Conservation (phyloP, 2,888 invertebrate genomes). For the Drosophila niveifrons region DNA sequence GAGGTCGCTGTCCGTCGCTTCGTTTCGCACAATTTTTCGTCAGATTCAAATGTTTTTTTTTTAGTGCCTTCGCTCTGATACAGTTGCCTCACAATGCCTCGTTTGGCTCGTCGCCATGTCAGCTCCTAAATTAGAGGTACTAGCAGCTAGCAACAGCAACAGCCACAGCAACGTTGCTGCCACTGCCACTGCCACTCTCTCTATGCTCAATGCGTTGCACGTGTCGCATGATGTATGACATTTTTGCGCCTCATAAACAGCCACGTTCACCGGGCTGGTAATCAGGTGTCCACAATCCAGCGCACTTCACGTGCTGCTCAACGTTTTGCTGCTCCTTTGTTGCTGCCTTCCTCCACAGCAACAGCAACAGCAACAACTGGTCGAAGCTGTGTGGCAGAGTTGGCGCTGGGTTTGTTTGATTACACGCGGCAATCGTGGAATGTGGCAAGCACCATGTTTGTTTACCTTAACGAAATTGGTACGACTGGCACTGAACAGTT, state of each 20-base stretch:
- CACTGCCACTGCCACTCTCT: background rate
- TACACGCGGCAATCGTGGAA: background rate
- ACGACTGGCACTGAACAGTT: conserved; percentile 32
- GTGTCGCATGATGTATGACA: conserved; percentile 77
- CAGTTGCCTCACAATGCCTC: conserved; percentile 37
- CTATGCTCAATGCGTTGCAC: conserved; percentile 20
- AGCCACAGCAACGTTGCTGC: background rate
- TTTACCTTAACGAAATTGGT: conserved; percentile 73
- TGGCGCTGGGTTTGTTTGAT: conserved; percentile 30
- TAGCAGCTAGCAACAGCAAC: background rate
- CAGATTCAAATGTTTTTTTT: conserved; percentile 60
- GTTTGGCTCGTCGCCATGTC: conserved; percentile 23
- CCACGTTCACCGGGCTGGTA: conserved; percentile 56
- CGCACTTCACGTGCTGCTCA: conserved; percentile 37
- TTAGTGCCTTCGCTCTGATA: conserved; percentile 37
- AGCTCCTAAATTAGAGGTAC: conserved; percentile 48
- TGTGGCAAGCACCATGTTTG: conserved; percentile 47
- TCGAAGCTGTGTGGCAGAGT: background rate
- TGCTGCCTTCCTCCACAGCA: conserved; percentile 30
- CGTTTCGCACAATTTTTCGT: conserved; percentile 39
- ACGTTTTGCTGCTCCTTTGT: conserved; percentile 62
- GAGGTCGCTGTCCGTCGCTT: conserved; percentile 21
- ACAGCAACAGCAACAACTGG: background rate
- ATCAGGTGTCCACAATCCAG: conserved; percentile 60
- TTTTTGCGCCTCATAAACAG: conserved; percentile 80